Evolutionary conservation across 2,888 invertebrate genomes (phyloP).

Genomic region (Sarcophaga rosellei): DNA sequence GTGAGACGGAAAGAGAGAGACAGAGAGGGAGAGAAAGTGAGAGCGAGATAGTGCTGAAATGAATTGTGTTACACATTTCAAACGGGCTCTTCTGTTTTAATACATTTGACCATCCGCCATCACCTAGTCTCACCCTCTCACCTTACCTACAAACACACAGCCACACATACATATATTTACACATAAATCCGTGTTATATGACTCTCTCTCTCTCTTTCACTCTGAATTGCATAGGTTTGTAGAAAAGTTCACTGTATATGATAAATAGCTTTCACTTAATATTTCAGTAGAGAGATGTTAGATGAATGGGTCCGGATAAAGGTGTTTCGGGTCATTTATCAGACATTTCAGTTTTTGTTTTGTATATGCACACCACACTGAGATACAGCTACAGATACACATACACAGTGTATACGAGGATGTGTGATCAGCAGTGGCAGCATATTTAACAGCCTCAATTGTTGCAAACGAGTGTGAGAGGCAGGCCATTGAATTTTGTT

Average conservation of each 20-base stretch:
- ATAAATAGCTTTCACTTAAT: slow-evolving; percentile 80
- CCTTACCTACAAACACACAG: neutral
- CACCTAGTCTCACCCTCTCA: neutral
- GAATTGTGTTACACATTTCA: slow-evolving; percentile 20
- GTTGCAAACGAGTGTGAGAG: neutral
- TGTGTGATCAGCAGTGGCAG: neutral
- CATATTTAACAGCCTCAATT: neutral
- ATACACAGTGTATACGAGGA: neutral
- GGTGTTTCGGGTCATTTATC: slow-evolving; percentile 79
- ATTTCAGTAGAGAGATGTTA: slow-evolving; percentile 56
- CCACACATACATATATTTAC: neutral
- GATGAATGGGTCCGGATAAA: slow-evolving; percentile 69
- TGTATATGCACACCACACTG: neutral
- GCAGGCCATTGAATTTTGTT: slow-evolving; percentile 14
- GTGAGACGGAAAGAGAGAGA: too few species aligned
- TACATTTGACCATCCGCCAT: slow-evolving; percentile 35
- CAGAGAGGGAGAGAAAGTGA: too few species aligned
- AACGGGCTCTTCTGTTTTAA: slow-evolving; percentile 30
- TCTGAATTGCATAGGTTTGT: slow-evolving; percentile 16
- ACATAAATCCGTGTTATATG: neutral
- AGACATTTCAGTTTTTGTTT: slow-evolving; percentile 70
- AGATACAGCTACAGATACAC: neutral
- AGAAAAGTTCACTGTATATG: slow-evolving; percentile 70
- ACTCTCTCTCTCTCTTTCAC: too few species aligned
- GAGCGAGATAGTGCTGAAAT: slow-evolving; percentile 32